Conservation (phyloP, 2,888 invertebrate genomes). For the Andrena praecox region DNA sequence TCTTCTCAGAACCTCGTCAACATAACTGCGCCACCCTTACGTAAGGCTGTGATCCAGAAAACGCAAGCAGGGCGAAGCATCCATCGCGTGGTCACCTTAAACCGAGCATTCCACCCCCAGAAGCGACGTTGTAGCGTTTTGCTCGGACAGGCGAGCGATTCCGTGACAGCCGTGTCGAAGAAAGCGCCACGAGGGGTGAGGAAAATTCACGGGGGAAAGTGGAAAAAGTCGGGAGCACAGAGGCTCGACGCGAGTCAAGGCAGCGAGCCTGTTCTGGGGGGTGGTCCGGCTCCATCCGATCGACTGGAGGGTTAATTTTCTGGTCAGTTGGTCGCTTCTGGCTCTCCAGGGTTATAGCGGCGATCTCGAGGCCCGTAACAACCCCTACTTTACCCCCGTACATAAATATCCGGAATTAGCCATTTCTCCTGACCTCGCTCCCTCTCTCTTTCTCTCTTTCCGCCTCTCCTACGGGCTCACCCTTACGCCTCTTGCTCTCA, state of each 20-base stretch:
- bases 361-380: slow-evolving; percentile 84
- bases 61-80: not conserved
- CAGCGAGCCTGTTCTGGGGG: slow-evolving; percentile 72
- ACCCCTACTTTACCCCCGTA: slow-evolving; percentile 83
- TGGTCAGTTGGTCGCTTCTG: slow-evolving; percentile 85
- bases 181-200: slow-evolving; percentile 9
- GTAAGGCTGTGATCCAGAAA: not conserved
- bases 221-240: slow-evolving; percentile 49
- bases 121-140: not conserved
- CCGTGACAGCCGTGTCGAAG: slow-evolving; percentile 35
- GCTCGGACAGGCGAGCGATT: slow-evolving; percentile 24
- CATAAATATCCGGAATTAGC: slow-evolving; percentile 85
- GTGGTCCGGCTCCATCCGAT: slow-evolving; percentile 80
- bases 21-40: not conserved
- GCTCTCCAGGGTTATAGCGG: slow-evolving; percentile 83
- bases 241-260: slow-evolving; percentile 69
- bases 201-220: slow-evolving; percentile 28
- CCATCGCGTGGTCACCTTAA: slow-evolving; percentile 4
- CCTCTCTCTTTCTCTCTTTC: slow-evolving; percentile 60
- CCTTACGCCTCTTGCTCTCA: slow-evolving; percentile 26
- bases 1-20: too few relatives aligned
- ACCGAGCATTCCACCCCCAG: not conserved
- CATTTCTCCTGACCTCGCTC: slow-evolving; percentile 82
- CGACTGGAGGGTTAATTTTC: slow-evolving; percentile 85
- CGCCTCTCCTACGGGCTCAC: slow-evolving; percentile 29